Evolutionary conservation across 2,797 vertebrate genomes (phyloP).

Genomic region (Rhinoraja longicauda): DNA sequence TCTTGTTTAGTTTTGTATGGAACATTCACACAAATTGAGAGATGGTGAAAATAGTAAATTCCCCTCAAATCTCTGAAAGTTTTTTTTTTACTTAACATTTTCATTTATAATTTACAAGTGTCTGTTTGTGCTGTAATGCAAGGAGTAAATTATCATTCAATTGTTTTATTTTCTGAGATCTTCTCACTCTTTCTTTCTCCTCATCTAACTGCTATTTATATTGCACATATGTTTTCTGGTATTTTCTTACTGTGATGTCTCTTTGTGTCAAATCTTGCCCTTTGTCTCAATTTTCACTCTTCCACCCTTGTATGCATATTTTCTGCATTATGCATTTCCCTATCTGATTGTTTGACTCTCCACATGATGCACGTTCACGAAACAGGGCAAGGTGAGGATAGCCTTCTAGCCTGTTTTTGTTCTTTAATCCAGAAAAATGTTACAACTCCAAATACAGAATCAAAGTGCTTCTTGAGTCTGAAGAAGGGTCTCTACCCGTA

Average conservation of each 20-base stretch:
- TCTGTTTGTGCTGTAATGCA: not conserved
- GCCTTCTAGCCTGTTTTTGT: not conserved
- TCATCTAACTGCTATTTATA: not conserved
- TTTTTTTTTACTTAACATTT: not conserved
- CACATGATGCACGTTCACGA: not conserved
- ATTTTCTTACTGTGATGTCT: not conserved
- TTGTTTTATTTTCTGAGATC: not conserved
- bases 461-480: not conserved
- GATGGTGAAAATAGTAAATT: not conserved
- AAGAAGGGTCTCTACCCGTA: too few species aligned
- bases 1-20: not conserved
- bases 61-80: not conserved
- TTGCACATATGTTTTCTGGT: not conserved
- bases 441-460: not conserved
- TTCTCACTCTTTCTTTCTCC: not conserved
- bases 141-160: not conserved
- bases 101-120: not conserved
- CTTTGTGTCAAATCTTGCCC: not conserved
- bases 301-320: not conserved
- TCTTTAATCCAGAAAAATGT: not conserved
- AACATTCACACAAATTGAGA: not conserved
- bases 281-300: not conserved
- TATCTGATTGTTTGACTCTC: not conserved
- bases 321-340: not conserved
- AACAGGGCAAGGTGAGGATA: not conserved